Evolutionary conservation across 2,113 vertebrate species (phyloP).

Genomic region (Piprites chloris): DNA sequence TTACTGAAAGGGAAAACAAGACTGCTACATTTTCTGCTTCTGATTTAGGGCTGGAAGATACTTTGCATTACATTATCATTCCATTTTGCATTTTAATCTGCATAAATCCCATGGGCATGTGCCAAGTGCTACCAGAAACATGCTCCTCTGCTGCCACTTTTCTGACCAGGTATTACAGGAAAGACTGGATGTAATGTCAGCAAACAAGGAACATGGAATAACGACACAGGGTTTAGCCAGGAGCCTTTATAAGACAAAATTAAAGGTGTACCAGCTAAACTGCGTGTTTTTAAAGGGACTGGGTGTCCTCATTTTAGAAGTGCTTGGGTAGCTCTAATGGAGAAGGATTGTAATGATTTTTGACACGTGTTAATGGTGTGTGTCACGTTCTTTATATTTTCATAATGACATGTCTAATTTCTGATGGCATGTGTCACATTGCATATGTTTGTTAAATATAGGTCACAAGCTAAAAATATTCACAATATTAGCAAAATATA

Average conservation of each 20-base stretch:
- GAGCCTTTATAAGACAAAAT: background rate
- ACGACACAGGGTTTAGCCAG: background rate
- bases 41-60: background rate
- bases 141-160: background rate
- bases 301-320: background rate
- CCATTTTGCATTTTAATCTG: constrained; percentile 39
- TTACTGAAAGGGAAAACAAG: constrained; percentile 1
- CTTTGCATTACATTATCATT: background rate
- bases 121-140: background rate
- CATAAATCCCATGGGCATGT: background rate
- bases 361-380: constrained; percentile 65
- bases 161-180: background rate
- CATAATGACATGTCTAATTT: constrained; percentile 6
- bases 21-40: background rate
- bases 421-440: constrained; percentile 30
- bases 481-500: background rate
- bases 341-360: constrained; percentile 22
- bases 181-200: background rate
- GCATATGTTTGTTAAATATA: constrained; percentile 39
- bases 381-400: constrained; percentile 28
- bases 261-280: background rate
- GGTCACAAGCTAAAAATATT: constrained; percentile 21
- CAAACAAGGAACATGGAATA: background rate
- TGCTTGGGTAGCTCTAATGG: constrained; percentile 19
- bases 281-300: background rate